Base-by-base conservation (phyloP, 2,888 invertebrate genomes). In the Muscina levida region DNA sequence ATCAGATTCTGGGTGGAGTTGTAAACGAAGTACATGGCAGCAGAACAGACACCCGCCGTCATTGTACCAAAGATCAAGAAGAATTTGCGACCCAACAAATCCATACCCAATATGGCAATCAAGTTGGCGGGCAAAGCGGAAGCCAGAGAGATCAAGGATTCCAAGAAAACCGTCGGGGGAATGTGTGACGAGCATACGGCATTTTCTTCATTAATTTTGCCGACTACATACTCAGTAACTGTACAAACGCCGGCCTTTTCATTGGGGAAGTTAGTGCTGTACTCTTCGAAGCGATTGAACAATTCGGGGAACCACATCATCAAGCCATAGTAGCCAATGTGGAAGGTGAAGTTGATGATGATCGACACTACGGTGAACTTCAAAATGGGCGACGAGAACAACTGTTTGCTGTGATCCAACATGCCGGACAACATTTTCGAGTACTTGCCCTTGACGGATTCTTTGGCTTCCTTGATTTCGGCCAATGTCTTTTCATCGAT, bases 271-370 rank as follows among this genome's bases (percentile, higher is more conserved):
- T 92, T 91, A 70, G 93, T 92, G 67, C 94, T 93, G 91, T 93
- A 97, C 88, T 95, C 95, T 91, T 96, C 96, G 89, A 96, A 96
- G 62, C 97, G 95, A 89, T 95, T 96, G 91, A 97, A 98, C 88
- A 98, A 92, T 91, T 97, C 97, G 0, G 97, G 97, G 91, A 97
- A 97, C 98, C 98, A 98, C 96, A 98, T 97, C 96, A 97, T 97
- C 72, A 98, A 92, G 51, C 97, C 97, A 89, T 98, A 98, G 90
- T 97, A 98, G 94, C 96, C 97, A 91, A 97, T 97, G 91, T 97
- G 97, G 91, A 97, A 96, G 84, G 97, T 96, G 89, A 97, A 97
- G 89, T 97, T 97, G 88, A 97, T 97, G 79, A 95, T 94, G 85
- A 97, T 95, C 79, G 97, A 96, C 89, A 97, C 95, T 85, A 94